Evolutionary conservation across 2,888 invertebrate genomes (phyloP), one percentile per base, ranked within the genome.

Genomic region (Hoplodrina blanda): DNA sequence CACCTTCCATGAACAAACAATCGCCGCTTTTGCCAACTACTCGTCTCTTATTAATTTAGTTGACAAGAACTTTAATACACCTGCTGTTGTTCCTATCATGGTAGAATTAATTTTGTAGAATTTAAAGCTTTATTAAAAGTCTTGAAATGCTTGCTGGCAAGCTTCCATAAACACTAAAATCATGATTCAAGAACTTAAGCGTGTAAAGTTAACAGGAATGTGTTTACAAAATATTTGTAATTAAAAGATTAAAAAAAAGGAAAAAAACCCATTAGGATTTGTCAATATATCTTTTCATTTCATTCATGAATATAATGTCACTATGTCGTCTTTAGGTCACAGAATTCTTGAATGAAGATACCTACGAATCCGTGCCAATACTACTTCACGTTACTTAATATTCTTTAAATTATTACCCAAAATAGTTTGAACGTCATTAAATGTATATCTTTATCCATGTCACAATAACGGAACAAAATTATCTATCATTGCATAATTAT

Each of bases 21-120:
- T 71, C 30, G 49, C 11, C 4, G 15, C 25, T 81, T 62, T 60
- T 63, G 78, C 78, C 78, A 79, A 78, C 56, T 57, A 15, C 37
- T 65, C 4, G 49, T 60, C 19, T 55, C 17, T 30, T 55, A 64
- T 62, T 64, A n/a, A 57, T 81, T 62, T 30, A 49, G 52, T 33
- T 67, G 78, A 64, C 67, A 62, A 77, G 3, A 13, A 41, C 11
- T 41, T 64, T 13, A n/a, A 55, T 69, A 70, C 81, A 81, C 54
- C 66, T 77, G 71, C 33, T 46, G 46, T 46, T 46, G 13, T 55
- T 19, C 56, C 7, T 41, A 56, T 53, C 8, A 55, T 30, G 11
- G 7, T 33, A n/a, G 20, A 57, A 44, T 25, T 61, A 37, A 33
- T 57, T 11, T 11, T 11, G 41, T 11, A 11, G 41, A 41, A 11